Conservation (phyloP, 2,113 vertebrate genomes). For the Prunella fulvescens region DNA sequence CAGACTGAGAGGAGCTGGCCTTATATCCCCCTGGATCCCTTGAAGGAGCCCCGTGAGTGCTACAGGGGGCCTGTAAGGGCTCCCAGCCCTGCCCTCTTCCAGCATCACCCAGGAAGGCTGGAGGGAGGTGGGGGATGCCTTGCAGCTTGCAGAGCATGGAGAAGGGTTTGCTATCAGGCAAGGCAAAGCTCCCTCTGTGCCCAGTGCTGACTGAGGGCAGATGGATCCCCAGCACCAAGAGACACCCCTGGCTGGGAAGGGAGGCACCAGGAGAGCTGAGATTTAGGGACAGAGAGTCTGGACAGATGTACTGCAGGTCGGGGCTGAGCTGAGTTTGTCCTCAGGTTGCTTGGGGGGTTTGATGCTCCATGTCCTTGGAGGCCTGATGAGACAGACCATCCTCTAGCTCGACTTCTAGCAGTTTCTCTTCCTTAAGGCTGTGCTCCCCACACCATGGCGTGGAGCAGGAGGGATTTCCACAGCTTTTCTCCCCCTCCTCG, state of each 20-base stretch:
- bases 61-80: not conserved
- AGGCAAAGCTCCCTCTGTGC: not conserved
- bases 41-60: not conserved
- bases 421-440: not conserved
- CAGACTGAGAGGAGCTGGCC: not conserved
- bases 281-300: not conserved
- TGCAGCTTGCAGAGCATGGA: not conserved
- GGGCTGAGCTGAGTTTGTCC: not conserved
- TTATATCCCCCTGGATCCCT: not conserved
- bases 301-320: rapidly evolving
- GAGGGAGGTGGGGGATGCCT: not conserved
- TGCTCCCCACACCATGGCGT: rapidly evolving
- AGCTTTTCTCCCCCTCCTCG: not conserved
- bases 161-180: not conserved
- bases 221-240: not conserved
- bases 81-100: not conserved
- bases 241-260: not conserved
- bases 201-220: rapidly evolving
- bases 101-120: not conserved
- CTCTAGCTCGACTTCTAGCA: rapidly evolving
- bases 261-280: not conserved
- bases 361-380: not conserved
- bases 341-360: rapidly evolving
- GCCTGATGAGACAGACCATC: not conserved
- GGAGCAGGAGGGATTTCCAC: not conserved